Evolutionary conservation across 2,113 vertebrate species (phyloP).

Genomic region (Tragelaphus imberbis): DNA sequence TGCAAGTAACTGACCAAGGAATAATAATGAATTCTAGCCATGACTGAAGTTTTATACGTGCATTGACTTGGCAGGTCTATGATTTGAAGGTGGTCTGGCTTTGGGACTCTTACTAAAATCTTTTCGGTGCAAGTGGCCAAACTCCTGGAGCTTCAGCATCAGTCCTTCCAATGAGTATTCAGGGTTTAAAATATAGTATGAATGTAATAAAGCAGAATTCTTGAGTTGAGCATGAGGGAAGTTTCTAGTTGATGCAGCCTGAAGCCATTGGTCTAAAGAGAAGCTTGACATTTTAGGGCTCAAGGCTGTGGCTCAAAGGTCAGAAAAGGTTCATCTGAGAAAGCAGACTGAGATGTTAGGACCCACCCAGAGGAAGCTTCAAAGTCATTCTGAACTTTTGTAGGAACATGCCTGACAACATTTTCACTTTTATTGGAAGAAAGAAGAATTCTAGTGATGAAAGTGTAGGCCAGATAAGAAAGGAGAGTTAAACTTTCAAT

Average conservation of each 20-base stretch:
- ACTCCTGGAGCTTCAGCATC: not conserved
- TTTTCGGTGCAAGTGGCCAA: not conserved
- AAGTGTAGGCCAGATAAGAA: conserved; percentile 21
- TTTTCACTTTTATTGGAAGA: conserved; percentile 8
- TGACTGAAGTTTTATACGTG: not conserved
- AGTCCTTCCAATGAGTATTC: not conserved
- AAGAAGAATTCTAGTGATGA: not conserved
- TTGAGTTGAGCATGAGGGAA: not conserved
- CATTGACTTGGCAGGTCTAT: not conserved
- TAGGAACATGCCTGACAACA: not conserved
- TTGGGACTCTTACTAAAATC: not conserved
- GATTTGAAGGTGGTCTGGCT: not conserved
- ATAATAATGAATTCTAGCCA: not conserved
- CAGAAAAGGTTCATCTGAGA: not conserved
- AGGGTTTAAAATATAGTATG: not conserved
- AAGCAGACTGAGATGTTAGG: not conserved
- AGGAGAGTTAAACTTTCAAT: not conserved
- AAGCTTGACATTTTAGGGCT: not conserved
- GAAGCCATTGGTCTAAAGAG: not conserved
- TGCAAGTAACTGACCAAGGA: not conserved
- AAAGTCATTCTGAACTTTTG: not conserved
- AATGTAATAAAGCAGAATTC: not conserved
- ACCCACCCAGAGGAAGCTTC: not conserved
- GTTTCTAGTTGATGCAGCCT: not conserved
- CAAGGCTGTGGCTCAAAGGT: not conserved